These are phyloP conservation scores for Apoda limacodes DNA, from an alignment of 2,888 invertebrate species.

Conservation along the genomic window DNA sequence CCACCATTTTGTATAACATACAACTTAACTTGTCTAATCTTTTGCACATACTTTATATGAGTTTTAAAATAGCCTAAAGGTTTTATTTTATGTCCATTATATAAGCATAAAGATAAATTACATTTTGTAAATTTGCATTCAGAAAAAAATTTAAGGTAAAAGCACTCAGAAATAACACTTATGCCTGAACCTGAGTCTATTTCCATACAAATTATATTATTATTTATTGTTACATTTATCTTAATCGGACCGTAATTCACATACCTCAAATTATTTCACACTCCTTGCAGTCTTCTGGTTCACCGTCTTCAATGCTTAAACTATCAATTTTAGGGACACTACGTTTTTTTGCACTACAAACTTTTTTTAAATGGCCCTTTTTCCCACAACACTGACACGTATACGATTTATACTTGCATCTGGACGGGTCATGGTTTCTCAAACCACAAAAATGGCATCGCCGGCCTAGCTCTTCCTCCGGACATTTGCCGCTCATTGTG, in stretches of 20 bases:
- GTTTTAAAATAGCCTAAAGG: too few species aligned
- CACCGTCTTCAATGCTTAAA: too few species aligned
- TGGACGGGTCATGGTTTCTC: constrained; percentile 11
- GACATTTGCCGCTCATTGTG: too few species aligned
- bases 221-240: constrained; percentile 4
- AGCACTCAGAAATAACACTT: constrained; percentile 1
- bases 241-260: constrained; percentile 1
- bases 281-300: constrained; percentile 3
- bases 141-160: constrained; percentile 2
- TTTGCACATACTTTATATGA: background rate
- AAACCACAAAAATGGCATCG: constrained; percentile 9
- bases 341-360: constrained; percentile 18
- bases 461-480: too few species aligned
- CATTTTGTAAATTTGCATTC: too few species aligned
- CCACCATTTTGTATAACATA: too few species aligned
- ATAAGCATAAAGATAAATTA: too few species aligned
- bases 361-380: too few species aligned
- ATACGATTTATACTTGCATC: too few species aligned
- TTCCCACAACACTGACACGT: too few species aligned
- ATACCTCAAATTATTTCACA: constrained; percentile 7
- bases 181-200: constrained; percentile 5
- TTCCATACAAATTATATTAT: constrained; percentile 2
- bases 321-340: constrained; percentile 14
- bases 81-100: too few species aligned
- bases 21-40: constrained; percentile 2